These are phyloP conservation scores for Myotis yumanensis DNA, from an alignment of 2,113 vertebrate genomes.

Conservation along the genomic window DNA sequence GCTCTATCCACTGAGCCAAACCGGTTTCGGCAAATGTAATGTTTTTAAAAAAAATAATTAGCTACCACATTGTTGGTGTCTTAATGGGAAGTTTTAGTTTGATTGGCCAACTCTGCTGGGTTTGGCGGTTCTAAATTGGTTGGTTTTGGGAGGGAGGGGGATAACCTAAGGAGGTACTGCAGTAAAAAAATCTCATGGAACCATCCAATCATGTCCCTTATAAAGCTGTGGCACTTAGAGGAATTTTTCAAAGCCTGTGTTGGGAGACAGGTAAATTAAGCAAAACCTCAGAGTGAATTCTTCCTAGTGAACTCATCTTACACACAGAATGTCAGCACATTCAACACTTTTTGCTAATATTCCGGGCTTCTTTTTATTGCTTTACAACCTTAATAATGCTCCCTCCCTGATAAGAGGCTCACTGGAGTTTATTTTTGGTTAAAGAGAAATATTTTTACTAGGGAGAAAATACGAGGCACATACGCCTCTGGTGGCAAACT, in stretches of 20 bases:
- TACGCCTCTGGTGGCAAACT: neutral
- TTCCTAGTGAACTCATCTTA: neutral
- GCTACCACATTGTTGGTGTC: neutral
- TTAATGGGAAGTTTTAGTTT: neutral
- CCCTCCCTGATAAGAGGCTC: neutral
- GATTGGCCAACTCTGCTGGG: neutral
- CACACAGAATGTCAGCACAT: neutral
- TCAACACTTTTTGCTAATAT: neutral
- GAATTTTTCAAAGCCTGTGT: neutral
- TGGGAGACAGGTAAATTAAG: neutral
- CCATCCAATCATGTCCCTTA: neutral
- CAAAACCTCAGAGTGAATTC: neutral
- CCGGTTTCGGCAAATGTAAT: no score
- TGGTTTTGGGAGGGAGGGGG: neutral
- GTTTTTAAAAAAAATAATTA: neutral
- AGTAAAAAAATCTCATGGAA: neutral
- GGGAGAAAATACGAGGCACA: neutral
- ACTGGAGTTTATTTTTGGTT: neutral
- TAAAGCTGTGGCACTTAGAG: neutral
- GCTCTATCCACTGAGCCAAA: no score
- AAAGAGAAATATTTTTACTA: constrained; percentile 18
- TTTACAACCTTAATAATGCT: neutral
- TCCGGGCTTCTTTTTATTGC: neutral
- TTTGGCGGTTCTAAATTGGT: neutral
- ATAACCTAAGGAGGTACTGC: neutral